Conservation (phyloP, 2,113 vertebrate species). For the Podiceps cristatus region DNA sequence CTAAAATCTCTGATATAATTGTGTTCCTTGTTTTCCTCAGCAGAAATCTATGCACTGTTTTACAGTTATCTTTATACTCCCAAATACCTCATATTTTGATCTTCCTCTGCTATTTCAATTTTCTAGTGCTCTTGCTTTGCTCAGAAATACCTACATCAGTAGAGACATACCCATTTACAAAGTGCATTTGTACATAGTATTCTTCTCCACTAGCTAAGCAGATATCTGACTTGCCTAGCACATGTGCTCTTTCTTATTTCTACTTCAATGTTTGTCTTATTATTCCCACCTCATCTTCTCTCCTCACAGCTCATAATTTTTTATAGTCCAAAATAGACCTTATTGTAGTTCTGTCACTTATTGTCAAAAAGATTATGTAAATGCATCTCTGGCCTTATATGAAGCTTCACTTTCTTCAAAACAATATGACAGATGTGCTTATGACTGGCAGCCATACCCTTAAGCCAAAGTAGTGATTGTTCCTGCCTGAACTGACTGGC, state of each 20-base stretch:
- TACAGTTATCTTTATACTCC: background rate
- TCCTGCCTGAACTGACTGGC: constrained; percentile 5
- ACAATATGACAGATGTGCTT: constrained; percentile 22
- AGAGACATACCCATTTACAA: background rate
- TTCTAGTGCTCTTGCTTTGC: background rate
- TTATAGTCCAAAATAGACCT: background rate
- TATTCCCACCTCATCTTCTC: background rate
- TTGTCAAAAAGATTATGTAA: constrained; percentile 52
- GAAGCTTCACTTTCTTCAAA: constrained; percentile 32
- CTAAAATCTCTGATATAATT: background rate
- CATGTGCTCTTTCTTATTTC: background rate
- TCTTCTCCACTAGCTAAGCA: background rate
- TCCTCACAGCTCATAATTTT: background rate
- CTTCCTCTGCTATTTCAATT: background rate
- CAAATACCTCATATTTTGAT: background rate
- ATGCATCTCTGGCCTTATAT: constrained; percentile 14
- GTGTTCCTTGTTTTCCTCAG: background rate
- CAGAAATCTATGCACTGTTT: background rate
- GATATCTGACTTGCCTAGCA: background rate
- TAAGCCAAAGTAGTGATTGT: background rate
- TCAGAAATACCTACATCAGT: background rate
- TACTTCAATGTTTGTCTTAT: background rate
- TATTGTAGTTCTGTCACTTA: constrained; percentile 2
- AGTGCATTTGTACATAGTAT: background rate
- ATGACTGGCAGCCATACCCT: constrained; percentile 19